Evolutionary conservation across 2,797 vertebrate species (phyloP).

Genomic region (Pangasius krempfi): DNA sequence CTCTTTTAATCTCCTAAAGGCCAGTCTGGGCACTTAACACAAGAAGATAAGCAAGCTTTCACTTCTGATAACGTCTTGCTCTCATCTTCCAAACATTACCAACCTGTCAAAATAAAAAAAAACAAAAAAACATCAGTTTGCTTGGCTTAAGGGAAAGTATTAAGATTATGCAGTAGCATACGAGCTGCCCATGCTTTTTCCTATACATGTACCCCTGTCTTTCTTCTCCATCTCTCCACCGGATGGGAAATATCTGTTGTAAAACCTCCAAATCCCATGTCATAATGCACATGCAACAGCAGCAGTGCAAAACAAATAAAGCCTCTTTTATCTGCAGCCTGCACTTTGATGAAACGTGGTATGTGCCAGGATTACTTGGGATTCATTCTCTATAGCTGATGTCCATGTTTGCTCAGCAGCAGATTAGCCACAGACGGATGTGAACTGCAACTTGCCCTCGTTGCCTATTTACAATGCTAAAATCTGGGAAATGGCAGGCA

Average conservation of each 20-base stretch:
- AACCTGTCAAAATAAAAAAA: slow-evolving; percentile 10
- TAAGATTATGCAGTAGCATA: background rate
- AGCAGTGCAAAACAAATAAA: slow-evolving; percentile 39
- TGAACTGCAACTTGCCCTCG: slow-evolving; percentile 53
- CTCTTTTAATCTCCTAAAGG: slow-evolving; percentile 35
- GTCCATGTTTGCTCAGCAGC: slow-evolving; percentile 55
- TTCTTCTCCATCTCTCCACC: slow-evolving; percentile 5
- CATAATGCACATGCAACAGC: slow-evolving; percentile 32
- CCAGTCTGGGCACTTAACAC: slow-evolving; percentile 46
- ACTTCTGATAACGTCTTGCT: slow-evolving; percentile 35
- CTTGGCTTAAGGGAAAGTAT: background rate
- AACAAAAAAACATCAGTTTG: background rate
- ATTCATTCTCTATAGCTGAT: slow-evolving; percentile 56
- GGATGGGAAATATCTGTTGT: slow-evolving; percentile 36
- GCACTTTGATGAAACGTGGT: slow-evolving; percentile 31
- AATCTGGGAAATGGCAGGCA: slow-evolving; percentile 61
- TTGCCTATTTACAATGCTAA: slow-evolving; percentile 49
- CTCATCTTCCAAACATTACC: background rate
- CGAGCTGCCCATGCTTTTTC: background rate
- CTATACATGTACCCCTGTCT: background rate
- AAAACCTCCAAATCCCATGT: slow-evolving; percentile 57
- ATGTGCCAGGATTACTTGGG: slow-evolving; percentile 46
- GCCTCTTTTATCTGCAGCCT: slow-evolving; percentile 30
- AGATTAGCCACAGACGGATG: slow-evolving; percentile 53
- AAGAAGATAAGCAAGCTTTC: slow-evolving; percentile 45